phyloP scores from a whole-genome alignment of 2,797 vertebrate species.

The Esox masquinongy region DNA sequence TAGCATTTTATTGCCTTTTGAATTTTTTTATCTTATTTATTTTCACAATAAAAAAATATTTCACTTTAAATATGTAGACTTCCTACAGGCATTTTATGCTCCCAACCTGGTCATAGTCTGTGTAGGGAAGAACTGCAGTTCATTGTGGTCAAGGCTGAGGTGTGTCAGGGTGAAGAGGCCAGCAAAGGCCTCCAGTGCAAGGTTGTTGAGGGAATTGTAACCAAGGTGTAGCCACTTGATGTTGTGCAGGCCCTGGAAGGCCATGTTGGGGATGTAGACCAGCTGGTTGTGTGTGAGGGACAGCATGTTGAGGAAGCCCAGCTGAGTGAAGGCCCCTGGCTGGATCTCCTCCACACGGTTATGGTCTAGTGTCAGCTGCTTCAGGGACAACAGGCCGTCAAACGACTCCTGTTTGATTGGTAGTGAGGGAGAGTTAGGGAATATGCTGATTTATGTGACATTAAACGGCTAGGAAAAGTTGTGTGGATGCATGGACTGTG shows the following conservation, averaged over 20 bases:
- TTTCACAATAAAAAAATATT: too few species aligned
- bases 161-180: conserved; percentile 80
- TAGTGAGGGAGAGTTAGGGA: neutral
- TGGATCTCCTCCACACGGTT: conserved; percentile 90
- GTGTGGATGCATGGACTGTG: too few species aligned
- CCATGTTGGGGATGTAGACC: conserved; percentile 90
- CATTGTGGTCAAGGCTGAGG: conserved; percentile 88
- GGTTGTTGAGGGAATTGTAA: conserved; percentile 86
- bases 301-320: conserved; percentile 82
- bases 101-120: conserved; percentile 78
- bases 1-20: too few species aligned
- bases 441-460: too few species aligned
- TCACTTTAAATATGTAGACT: too few species aligned
- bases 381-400: conserved; percentile 85
- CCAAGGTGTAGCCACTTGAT: conserved; percentile 83
- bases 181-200: conserved; percentile 83
- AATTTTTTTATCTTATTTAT: too few species aligned
- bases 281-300: conserved; percentile 83
- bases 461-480: too few species aligned
- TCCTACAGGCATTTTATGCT: neutral
- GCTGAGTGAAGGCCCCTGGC: conserved; percentile 82
- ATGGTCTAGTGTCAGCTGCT: conserved; percentile 80
- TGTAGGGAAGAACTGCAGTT: conserved; percentile 87
- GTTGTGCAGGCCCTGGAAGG: conserved; percentile 85
- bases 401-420: conserved; percentile 79